Base-by-base conservation (phyloP, 2,888 invertebrate genomes). In the Sarcophaga variegata region DNA sequence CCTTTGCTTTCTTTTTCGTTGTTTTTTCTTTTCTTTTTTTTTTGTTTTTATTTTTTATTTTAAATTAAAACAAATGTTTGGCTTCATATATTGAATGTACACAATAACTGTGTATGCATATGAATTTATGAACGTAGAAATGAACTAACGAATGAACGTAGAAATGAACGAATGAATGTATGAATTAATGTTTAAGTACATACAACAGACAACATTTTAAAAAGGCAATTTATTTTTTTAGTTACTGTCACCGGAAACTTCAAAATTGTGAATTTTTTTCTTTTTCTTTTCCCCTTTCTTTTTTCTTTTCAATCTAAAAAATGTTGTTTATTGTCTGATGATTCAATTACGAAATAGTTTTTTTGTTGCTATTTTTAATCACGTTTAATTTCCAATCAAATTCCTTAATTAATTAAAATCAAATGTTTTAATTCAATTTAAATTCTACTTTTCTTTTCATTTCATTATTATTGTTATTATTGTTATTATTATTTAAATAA, bases 61-160 rank as follows among this genome's bases (percentile, higher is more conserved):
- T 72, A 54, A 81, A 74, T 85, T 75, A 75, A 83, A 85, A 85
- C 77, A 80, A 85, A 81, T 85, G 81, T 85, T 81, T 67, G 77
- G 77, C 85, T 85, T 85, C 81, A 64, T 81, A 25, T 37, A 37
- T 54, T 22, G 12, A 62, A 62, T 62, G 62, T 62, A 62, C 22
- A 62, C n/a, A 17, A 5, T 37, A n/a, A 37, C 8, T n/a, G 11
- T 37, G 37, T 37, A 8, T 37, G 22, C 49, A 49, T n/a, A 49
- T 20, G 22, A 45, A 54, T 54, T 14, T 25, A 54, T n/a, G 59
- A 5, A 54, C 14, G 5, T 8, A 2, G 8, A 8, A 37, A 37
- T 37, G 8, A 5, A 10, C 37, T 14, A 2, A 54, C 12, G 59
- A 4, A 54, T 10, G 4, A 37, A 37, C 8, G 37, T 10, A 27